A percentile compares a stretch with the other conserved stretches of the same genome.
These are phyloP conservation scores for Caenorhabditis sulstoni DNA, from an alignment of 2,888 invertebrate genomes.

Conservation along the genomic window DNA sequence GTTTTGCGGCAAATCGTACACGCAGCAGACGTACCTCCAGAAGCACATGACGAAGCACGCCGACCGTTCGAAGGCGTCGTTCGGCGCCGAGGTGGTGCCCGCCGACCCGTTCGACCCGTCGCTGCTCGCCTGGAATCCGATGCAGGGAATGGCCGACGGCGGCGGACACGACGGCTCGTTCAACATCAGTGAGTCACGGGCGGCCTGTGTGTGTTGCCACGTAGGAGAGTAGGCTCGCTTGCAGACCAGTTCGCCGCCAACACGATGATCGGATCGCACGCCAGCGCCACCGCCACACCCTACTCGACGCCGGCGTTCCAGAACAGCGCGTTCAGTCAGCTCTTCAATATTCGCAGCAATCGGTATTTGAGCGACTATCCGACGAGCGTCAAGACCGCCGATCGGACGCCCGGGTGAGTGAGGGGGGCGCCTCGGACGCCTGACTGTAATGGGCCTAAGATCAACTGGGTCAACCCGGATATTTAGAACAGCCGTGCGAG, in stretches of 20 bases:
- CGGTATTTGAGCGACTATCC: conserved; percentile 64
- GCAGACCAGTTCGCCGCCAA: conserved; percentile 64
- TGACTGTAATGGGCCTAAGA: no score
- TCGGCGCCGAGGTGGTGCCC: conserved; percentile 60
- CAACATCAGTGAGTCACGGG: conserved; percentile 59
- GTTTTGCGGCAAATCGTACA: conserved; percentile 99
- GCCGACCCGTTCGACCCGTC: conserved; percentile 59
- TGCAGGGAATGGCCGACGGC: conserved; percentile 54
- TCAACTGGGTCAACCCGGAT: no score
- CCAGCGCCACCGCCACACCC: conserved; percentile 15
- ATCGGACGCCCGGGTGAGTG: conserved; percentile 68
- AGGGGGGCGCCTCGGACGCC: no score
- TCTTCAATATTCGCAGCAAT: conserved; percentile 67
- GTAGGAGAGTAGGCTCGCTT: conserved; percentile 41
- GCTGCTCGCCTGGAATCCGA: conserved; percentile 49
- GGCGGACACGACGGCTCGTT: conserved; percentile 50
- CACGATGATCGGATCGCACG: conserved; percentile 69
- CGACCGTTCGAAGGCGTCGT: conserved; percentile 69
- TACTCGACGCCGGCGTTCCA: conserved; percentile 63
- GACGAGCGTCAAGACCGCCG: conserved; percentile 60
- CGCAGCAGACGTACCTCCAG: conserved; percentile 98
- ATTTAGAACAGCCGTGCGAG: no score
- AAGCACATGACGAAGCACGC: conserved; percentile 99
- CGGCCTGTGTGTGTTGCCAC: no score
- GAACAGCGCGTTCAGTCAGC: conserved; percentile 70